phyloP scores from a whole-genome alignment of 2,888 invertebrate genomes.

The Litoditis marina region DNA sequence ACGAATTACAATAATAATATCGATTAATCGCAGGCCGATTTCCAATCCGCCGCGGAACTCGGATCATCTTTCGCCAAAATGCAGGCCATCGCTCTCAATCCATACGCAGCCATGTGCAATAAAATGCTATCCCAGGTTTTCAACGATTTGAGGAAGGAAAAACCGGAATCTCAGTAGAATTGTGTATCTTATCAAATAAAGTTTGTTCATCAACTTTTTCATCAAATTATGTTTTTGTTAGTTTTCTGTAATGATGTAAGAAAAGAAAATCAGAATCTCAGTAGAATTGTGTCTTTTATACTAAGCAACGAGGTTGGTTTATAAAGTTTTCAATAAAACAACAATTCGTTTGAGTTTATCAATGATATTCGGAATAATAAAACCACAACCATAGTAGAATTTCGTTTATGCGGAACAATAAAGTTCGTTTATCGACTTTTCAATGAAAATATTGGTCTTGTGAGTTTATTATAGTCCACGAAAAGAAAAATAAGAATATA shows the following conservation, averaged over 20 bases:
- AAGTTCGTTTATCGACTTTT: neutral
- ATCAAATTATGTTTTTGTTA: neutral
- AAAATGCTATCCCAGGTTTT: slow-evolving; percentile 69
- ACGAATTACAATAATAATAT: too few species aligned
- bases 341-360: neutral
- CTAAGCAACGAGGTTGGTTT: neutral
- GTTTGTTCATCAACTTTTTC: neutral
- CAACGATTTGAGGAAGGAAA: slow-evolving; percentile 44
- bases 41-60: slow-evolving; percentile 75
- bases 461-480: too few species aligned
- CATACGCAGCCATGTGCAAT: slow-evolving; percentile 91
- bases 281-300: neutral
- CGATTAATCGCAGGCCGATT: slow-evolving; percentile 69
- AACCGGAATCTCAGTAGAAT: too few species aligned
- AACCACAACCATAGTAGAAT: too few species aligned
- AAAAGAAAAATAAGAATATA: too few species aligned
- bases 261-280: neutral
- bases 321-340: neutral
- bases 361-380: neutral
- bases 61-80: slow-evolving; percentile 84
- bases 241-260: neutral
- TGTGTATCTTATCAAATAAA: neutral
- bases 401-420: neutral
- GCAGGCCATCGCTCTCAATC: slow-evolving; percentile 80
- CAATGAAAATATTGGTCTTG: too few species aligned